Conservation (phyloP, 2,888 invertebrate species). For the Ashinkailepas kermadecensis region DNA sequence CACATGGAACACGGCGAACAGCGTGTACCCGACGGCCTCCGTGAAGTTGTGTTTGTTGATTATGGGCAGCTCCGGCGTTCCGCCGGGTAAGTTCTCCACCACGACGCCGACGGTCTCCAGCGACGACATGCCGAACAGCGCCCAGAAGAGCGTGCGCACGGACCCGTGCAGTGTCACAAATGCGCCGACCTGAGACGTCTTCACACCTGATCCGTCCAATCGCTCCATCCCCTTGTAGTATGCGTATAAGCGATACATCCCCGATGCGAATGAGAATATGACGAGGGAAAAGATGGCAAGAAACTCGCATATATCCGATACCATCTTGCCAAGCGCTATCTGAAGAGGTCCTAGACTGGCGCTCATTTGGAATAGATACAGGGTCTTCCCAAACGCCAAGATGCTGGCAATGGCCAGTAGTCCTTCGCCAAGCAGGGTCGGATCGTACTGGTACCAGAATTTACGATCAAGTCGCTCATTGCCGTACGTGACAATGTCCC, state of each 20-base stretch:
- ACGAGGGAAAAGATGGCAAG: conserved; percentile 54
- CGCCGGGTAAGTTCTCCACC: conserved; percentile 52
- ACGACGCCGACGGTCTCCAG: conserved; percentile 58
- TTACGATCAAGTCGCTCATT: conserved; percentile 52
- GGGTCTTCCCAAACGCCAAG: conserved; percentile 56
- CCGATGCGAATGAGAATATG: conserved; percentile 53
- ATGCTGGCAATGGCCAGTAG: conserved; percentile 58
- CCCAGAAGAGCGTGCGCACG: conserved; percentile 61
- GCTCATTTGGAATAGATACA: conserved; percentile 56
- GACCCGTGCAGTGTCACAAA: conserved; percentile 54
- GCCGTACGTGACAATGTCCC: conserved; percentile 47
- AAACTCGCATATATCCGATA: conserved; percentile 57
- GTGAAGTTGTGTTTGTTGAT: conserved; percentile 54
- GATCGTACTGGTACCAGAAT: conserved; percentile 58
- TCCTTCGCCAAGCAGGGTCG: conserved; percentile 57
- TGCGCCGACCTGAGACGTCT: conserved; percentile 51
- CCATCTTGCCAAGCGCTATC: conserved; percentile 56
- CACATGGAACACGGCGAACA: conserved; percentile 54
- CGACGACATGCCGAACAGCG: conserved; percentile 59
- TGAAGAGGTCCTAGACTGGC: conserved; percentile 56
- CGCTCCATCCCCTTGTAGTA: conserved; percentile 59
- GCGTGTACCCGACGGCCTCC: conserved; percentile 59
- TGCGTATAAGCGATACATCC: conserved; percentile 55
- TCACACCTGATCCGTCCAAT: conserved; percentile 52
- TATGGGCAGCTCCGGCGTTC: conserved; percentile 38